Evolutionary conservation across 2,888 invertebrate genomes (phyloP).

Genomic region (Thecophora atra): DNA sequence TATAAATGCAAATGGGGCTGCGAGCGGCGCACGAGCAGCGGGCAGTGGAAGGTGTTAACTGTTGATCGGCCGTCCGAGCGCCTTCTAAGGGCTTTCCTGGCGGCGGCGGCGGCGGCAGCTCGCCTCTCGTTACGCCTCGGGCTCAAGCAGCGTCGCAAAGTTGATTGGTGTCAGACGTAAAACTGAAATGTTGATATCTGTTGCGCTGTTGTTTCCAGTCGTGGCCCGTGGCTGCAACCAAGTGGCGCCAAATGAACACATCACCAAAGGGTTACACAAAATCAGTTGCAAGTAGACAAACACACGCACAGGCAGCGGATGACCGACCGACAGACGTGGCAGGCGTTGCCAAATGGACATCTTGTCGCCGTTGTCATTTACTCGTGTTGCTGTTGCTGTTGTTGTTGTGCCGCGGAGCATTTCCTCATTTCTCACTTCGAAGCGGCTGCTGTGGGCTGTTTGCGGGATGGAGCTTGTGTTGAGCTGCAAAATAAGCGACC

Average conservation of each 20-base stretch:
- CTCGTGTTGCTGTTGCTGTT: slow-evolving; percentile 15
- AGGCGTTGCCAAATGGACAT: slow-evolving; percentile 35
- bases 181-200: slow-evolving; percentile 27
- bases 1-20: slow-evolving; percentile 18
- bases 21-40: too few relatives aligned
- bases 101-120: neutral
- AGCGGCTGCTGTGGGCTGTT: neutral
- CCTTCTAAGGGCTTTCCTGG: slow-evolving; percentile 13
- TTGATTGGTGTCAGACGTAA: slow-evolving; percentile 36
- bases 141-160: slow-evolving; percentile 25
- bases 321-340: slow-evolving; percentile 12
- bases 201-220: neutral
- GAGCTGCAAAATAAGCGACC: slow-evolving; percentile 25
- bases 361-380: slow-evolving; percentile 32
- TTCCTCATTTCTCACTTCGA: neutral
- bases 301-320: neutral
- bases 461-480: slow-evolving; percentile 5
- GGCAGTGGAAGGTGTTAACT: slow-evolving; percentile 7
- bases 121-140: slow-evolving; percentile 21
- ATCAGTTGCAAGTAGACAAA: neutral
- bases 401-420: slow-evolving; percentile 2
- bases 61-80: neutral
- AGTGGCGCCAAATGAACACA: slow-evolving; percentile 33
- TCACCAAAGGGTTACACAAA: neutral
- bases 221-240: neutral